Evolutionary conservation across 2,113 vertebrate genomes (phyloP).

Genomic region (Lates calcarifer): DNA sequence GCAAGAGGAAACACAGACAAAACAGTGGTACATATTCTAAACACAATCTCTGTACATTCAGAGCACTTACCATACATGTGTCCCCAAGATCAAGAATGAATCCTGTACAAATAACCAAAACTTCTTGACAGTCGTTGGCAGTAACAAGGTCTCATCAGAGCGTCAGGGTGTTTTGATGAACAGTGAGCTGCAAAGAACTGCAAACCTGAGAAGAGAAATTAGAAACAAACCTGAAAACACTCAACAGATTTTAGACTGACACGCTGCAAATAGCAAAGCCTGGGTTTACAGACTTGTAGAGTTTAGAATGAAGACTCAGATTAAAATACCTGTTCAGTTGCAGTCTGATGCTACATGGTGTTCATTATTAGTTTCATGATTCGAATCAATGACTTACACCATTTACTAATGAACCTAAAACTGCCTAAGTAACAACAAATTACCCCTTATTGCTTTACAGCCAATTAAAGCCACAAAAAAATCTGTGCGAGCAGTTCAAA

Average conservation of each 20-base stretch:
- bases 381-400: constrained; percentile 59
- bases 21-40: background rate
- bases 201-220: background rate
- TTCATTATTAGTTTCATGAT: constrained; percentile 22
- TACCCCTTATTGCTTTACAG: constrained; percentile 59
- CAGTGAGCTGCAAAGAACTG: no score
- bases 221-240: background rate
- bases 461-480: constrained; percentile 63
- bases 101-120: background rate
- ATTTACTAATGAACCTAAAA: constrained; percentile 72
- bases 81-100: background rate
- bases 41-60: background rate
- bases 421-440: constrained; percentile 51
- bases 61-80: background rate
- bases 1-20: background rate
- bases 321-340: background rate
- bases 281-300: no score
- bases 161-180: no score
- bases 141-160: background rate
- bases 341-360: background rate
- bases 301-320: background rate
- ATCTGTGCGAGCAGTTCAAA: constrained; percentile 64
- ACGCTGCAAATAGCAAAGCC: no score
- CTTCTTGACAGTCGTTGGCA: no score
- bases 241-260: no score